Evolutionary conservation across 1,140 invertebrate species (phyloP).

Genomic region (Drosophila hydei): DNA sequence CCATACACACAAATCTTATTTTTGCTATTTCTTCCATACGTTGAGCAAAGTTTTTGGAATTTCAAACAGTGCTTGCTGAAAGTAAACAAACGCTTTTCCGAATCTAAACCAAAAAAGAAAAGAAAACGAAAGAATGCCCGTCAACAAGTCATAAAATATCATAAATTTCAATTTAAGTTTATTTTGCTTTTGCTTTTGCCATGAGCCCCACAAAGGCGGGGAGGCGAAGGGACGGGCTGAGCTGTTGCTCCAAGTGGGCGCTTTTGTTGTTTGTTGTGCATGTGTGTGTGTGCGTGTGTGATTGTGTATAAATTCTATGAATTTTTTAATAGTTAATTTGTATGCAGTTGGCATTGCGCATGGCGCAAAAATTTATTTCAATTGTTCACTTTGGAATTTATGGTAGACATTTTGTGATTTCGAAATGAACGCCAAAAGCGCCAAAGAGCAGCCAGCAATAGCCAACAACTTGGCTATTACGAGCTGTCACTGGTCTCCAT

Average conservation of each 20-base stretch:
- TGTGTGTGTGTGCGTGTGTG: constrained; percentile 40
- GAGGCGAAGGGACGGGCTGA: constrained; percentile 2
- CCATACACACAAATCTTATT: constrained; percentile 23
- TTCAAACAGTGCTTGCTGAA: constrained; percentile 39
- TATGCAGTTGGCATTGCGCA: constrained; percentile 77
- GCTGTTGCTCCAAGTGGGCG: constrained; percentile 55
- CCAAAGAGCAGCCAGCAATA: constrained; percentile 17
- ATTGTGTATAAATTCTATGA: constrained; percentile 78
- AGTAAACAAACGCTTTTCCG: constrained; percentile 44
- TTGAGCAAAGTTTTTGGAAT: constrained; percentile 35
- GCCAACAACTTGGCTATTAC: constrained; percentile 32
- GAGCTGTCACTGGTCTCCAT: constrained; percentile 10
- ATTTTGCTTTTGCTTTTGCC: constrained; percentile 66
- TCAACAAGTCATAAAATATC: constrained; percentile 82
- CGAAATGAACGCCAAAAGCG: constrained; percentile 69
- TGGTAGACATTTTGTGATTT: constrained; percentile 81
- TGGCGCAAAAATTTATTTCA: constrained; percentile 83
- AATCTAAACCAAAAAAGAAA: constrained; percentile 25
- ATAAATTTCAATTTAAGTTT: constrained; percentile 83
- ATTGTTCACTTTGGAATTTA: constrained; percentile 83
- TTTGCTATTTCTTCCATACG: constrained; percentile 31
- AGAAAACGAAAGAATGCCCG: constrained; percentile 50
- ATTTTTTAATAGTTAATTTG: constrained; percentile 82
- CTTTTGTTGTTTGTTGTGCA: constrained; percentile 46
- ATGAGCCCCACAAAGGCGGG: constrained; percentile 21